Evolutionary conservation across 2,797 vertebrate genomes (phyloP), one percentile per base, ranked within the genome.

Genomic region (Philypnodon macrostomus): DNA sequence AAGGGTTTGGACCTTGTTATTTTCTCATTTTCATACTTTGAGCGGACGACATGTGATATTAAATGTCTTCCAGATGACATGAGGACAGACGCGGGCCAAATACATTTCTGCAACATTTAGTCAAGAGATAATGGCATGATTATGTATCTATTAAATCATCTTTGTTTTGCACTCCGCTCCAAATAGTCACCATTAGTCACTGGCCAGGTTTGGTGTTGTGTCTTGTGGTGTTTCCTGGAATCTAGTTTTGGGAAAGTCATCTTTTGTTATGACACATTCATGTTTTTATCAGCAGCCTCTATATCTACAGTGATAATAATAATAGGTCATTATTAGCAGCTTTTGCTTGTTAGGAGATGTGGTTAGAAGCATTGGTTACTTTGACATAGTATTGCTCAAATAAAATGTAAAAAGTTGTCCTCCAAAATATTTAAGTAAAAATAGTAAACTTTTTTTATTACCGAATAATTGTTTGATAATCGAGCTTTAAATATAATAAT

Each of bases 1-100:
- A 64, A 67, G 65, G 37, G 55, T 52, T 17, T 27, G 47, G 46
- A 19, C 34, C 59, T 56, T 67, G 48, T 63, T 67, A 53, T 71
- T 73, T 75, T 67, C 65, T 68, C 70, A 61, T 70, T 77, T 72
- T 68, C 59, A 58, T 55, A 48, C 56, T 74, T 73, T 70, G 31
- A 67, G 37, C 6, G 0, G 58, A 67, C 42, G 37, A 64, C 39
- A 48, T 58, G 58, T 54, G 70, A 80, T 63, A 68, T 62, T 49
- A 72, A 84, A 80, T 84, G 60, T 61, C 30, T 81, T 80, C 79
- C 79, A 83, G 79, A 78, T 84, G 78, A 80, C 61, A 62, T 35
- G 30, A 44, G 41, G 37, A 60, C 27, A 26, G 29, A 70, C 61
- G 53, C 8, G 41, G n/a, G 72, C 70, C 72, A 77, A 77, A 79